phyloP scores from a whole-genome alignment of 2,797 vertebrate species.

The Ptychadena robeensis region DNA sequence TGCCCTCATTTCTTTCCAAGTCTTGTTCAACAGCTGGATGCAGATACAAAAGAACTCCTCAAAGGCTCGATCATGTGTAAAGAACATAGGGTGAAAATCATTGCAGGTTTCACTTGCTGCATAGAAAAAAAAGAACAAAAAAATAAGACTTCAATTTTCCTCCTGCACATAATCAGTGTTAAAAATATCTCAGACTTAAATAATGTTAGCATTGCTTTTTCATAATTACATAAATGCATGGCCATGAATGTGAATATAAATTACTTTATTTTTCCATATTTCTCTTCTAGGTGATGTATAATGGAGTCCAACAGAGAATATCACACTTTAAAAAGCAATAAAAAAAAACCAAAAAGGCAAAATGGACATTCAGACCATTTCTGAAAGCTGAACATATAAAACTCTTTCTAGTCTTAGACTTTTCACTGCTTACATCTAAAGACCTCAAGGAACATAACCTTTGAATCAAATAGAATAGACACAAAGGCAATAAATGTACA shows the following conservation, averaged over 20 bases:
- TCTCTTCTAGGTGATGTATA: not conserved
- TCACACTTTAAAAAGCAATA: not conserved
- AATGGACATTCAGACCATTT: not conserved
- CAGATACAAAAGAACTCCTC: constrained; percentile 99
- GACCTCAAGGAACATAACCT: not conserved
- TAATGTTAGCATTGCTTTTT: not conserved
- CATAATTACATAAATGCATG: too few relatives aligned
- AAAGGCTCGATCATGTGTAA: constrained; percentile 93
- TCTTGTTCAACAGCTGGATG: constrained; percentile 98
- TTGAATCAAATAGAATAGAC: too few relatives aligned
- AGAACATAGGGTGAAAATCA: constrained; percentile 99
- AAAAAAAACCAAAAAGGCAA: not conserved
- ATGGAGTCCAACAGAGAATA: not conserved
- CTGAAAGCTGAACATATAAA: not conserved
- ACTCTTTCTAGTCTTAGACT: not conserved
- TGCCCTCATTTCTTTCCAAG: constrained; percentile 99
- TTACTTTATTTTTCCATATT: not conserved
- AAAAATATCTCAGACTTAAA: not conserved
- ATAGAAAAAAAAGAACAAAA: constrained; percentile 60
- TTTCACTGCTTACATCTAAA: not conserved
- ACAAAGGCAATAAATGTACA: too few relatives aligned
- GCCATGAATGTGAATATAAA: not conserved
- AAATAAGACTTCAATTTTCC: not conserved
- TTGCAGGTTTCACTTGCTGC: constrained; percentile 98
- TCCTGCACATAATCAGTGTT: not conserved